phyloP scores from a whole-genome alignment of 2,113 vertebrate species.

The Leiothrix lutea region DNA sequence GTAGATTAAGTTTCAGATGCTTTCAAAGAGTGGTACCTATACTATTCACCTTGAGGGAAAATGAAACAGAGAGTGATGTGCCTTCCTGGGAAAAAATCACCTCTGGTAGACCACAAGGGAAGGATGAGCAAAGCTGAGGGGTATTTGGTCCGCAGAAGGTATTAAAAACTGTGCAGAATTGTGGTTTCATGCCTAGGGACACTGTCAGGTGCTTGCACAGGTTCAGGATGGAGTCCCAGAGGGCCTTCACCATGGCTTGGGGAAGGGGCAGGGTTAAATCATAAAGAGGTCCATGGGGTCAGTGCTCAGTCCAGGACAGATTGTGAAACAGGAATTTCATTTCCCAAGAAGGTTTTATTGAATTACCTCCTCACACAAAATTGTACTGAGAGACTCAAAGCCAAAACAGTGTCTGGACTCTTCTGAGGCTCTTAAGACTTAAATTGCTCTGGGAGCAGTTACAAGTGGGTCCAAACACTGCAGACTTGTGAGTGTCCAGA shows the following conservation, averaged over 20 bases:
- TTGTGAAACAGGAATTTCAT: not conserved
- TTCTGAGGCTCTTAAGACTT: not conserved
- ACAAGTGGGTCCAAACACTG: not conserved
- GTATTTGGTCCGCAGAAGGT: not conserved
- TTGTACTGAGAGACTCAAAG: not conserved
- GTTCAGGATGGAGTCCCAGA: not conserved
- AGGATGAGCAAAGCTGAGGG: not conserved
- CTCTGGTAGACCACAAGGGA: not conserved
- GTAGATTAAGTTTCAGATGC: slow-evolving; percentile 8
- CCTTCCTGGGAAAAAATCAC: not conserved
- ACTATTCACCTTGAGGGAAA: not conserved
- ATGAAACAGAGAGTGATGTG: not conserved
- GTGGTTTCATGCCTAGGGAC: not conserved
- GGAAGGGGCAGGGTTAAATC: not conserved
- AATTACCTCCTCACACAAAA: not conserved
- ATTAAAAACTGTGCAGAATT: not conserved
- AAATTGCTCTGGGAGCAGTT: not conserved
- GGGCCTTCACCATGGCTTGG: fast-evolving
- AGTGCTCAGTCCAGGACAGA: not conserved
- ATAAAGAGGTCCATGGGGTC: not conserved
- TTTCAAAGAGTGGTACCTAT: not conserved
- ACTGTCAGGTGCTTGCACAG: not conserved
- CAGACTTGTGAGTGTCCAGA: not conserved
- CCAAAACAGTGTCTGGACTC: not conserved
- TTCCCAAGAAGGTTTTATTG: not conserved